Percentiles rank a stretch among this genome's conserved stretches.
Evolutionary conservation across 2,797 vertebrate species (phyloP).

Genomic region (Silurus aristotelis): DNA sequence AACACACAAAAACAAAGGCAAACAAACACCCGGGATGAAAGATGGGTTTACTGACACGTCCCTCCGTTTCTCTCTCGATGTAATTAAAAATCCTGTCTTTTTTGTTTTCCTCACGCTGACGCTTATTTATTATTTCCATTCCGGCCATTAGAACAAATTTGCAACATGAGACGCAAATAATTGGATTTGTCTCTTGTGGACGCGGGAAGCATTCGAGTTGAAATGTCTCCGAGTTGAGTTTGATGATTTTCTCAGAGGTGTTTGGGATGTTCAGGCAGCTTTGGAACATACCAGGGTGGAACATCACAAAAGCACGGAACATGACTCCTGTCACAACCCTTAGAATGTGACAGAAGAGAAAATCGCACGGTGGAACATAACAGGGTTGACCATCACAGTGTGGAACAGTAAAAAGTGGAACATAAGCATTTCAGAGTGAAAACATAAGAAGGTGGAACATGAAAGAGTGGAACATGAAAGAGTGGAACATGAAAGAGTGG

Average conservation of each 20-base stretch:
- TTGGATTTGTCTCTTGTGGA: slow-evolving; percentile 81
- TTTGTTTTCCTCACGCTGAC: slow-evolving; percentile 76
- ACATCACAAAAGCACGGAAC: not conserved
- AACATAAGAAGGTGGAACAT: not conserved
- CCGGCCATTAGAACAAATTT: slow-evolving; percentile 81
- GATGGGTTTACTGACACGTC: slow-evolving; percentile 78
- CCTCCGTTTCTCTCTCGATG: slow-evolving; percentile 79
- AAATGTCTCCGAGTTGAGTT: slow-evolving; percentile 70
- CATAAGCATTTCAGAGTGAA: not conserved
- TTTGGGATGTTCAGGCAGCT: slow-evolving; percentile 51
- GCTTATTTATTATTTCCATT: slow-evolving; percentile 79
- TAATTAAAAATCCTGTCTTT: slow-evolving; percentile 84
- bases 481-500: too few relatives aligned
- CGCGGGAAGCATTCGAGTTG: slow-evolving; percentile 74
- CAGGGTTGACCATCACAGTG: not conserved
- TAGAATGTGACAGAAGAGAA: not conserved
- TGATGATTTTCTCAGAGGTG: slow-evolving; percentile 71
- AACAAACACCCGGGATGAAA: slow-evolving; percentile 68
- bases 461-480: not conserved
- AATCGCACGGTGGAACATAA: not conserved
- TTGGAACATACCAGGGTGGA: not conserved
- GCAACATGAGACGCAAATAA: slow-evolving; percentile 82
- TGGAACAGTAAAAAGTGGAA: accelerated
- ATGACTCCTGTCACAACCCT: too few relatives aligned
- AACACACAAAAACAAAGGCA: slow-evolving; percentile 72